These are phyloP conservation scores for Bombus impatiens DNA, from an alignment of 1,140 invertebrate genomes.

Conservation along the genomic window DNA sequence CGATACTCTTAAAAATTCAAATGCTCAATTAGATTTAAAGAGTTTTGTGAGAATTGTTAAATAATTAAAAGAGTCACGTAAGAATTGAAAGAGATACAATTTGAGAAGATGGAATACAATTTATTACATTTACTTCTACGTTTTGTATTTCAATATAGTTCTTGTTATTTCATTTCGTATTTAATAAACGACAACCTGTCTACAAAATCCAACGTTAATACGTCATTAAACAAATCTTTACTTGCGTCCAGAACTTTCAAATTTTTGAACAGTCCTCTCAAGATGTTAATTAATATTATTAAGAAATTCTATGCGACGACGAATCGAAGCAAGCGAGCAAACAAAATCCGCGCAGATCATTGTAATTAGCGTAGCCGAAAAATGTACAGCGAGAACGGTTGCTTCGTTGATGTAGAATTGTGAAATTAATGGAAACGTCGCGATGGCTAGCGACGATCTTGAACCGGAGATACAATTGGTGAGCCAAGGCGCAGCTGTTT, in stretches of 20 bases:
- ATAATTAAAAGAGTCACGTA: neutral
- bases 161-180: neutral
- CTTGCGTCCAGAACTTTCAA: neutral
- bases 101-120: neutral
- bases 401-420: neutral
- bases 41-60: neutral
- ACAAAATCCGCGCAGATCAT: neutral
- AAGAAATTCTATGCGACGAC: neutral
- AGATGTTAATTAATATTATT: neutral
- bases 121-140: too few relatives aligned
- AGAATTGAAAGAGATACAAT: neutral
- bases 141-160: neutral
- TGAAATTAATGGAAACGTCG: conserved; percentile 35
- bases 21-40: neutral
- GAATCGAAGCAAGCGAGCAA: neutral
- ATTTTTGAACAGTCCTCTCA: neutral
- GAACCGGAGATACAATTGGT: conserved; percentile 9
- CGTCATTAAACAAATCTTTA: too few relatives aligned
- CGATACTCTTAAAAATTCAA: neutral
- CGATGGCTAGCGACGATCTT: neutral
- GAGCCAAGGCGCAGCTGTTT: conserved; percentile 11
- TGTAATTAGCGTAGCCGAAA: neutral
- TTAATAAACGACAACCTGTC: neutral
- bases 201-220: neutral
- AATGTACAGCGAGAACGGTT: neutral